These are phyloP conservation scores for Rhegmatorhina hoffmannsi DNA, from an alignment of 2,113 vertebrate genomes.

Conservation along the genomic window DNA sequence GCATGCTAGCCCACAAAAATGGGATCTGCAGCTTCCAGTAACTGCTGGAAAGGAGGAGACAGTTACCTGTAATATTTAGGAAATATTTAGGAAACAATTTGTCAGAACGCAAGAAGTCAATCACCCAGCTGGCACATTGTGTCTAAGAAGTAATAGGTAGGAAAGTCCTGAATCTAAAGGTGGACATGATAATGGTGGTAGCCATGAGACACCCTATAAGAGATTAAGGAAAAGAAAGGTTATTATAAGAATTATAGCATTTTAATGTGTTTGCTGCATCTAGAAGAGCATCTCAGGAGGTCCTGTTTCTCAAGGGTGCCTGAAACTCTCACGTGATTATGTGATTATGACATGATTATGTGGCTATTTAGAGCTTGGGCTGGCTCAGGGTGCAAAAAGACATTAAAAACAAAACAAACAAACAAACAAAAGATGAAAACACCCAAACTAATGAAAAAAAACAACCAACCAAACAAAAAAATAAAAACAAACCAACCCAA, in stretches of 20 bases:
- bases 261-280: neutral
- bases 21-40: neutral
- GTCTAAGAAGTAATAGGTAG: neutral
- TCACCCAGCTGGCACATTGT: neutral
- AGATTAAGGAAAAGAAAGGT: neutral
- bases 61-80: neutral
- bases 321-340: neutral
- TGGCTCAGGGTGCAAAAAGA: neutral
- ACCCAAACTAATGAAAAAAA: neutral
- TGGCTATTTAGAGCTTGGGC: neutral
- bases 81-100: neutral
- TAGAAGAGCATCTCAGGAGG: neutral
- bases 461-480: neutral
- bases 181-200: neutral
- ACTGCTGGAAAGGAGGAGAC: neutral
- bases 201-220: neutral
- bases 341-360: neutral
- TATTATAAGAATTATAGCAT: neutral
- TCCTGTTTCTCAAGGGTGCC: neutral
- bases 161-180: neutral
- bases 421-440: neutral
- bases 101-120: neutral
- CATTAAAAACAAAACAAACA: neutral
- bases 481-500: too few species aligned
- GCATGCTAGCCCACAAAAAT: neutral